Base-by-base conservation (phyloP, 2,888 invertebrate genomes). In the Drosophila neotestacea region DNA sequence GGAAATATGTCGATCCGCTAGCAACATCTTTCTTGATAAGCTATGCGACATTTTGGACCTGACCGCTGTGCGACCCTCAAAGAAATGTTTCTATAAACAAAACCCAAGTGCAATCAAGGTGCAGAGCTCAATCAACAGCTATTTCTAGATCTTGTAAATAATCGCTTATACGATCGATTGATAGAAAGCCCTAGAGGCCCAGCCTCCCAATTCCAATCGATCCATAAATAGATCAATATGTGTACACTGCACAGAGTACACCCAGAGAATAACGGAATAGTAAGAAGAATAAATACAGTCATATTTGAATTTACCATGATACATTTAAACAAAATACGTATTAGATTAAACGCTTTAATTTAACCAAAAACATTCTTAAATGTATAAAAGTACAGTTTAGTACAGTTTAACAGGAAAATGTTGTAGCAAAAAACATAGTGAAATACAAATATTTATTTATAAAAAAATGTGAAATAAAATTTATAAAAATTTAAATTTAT, bases 41-140 rank as follows among this genome's bases (percentile, higher is more conserved):
- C 55, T 30, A 50, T 32, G 10, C 42, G 55, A 28, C 39, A 27
- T 28, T 22, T 41, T 42, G 41, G 7, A 28, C 16, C 60, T 75
- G 74, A 73, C 74, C 74, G 62, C 66, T 74, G 69, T 10, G 9
- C 60, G 70, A 77, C 77, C 77, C 70, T 70, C 60, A 66, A 54
- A 32, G 28, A 22, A 68, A 34, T 22, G 5, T 42, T 11, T 32
- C 6, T n/a, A 4, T 54, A 9, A 58, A 32, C 39, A 48, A 41
- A 39, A 10, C 5, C 13, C 46, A 39, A 36, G 32, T 74, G 60
- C 51, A 71, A 48, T 41, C 16, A 22, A 44, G 42, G 42, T 71
- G 60, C 54, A 55, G 4, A 22, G 60, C 28, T 11, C 46, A 60
- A 55, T 38, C 46, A 39, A 6, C 67, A 51, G 60, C 52, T 61